Base-by-base conservation (phyloP, 2,888 invertebrate genomes). In the Drosophila anomalata region DNA sequence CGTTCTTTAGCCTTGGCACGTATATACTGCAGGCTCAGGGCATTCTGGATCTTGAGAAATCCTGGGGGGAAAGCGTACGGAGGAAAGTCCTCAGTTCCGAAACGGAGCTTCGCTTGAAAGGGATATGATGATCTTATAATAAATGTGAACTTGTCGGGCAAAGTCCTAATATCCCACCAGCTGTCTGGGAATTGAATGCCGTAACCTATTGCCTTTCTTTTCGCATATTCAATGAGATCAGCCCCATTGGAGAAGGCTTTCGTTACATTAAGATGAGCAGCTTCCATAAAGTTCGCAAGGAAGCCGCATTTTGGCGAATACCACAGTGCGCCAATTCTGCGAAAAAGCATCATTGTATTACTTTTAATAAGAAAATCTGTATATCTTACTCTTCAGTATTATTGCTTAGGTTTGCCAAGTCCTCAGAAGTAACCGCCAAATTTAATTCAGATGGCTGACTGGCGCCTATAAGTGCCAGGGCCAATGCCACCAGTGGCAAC, bases 131-230 rank as follows among this genome's bases (percentile, higher is more conserved):
- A 36, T n/a, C n/a, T n/a, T 36, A 36, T 36, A 6, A 22, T 11
- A 5, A 46, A 33, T 1, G 55, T 22, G 9, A 55, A 33, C 8
- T 24, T 12, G 9, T 55, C 55, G 4, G 55, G 55, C 12, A 44
- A 55, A 7, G 6, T 14, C 2, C 6, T n/a, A 6, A 36, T 36
- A n/a, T 46, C 24, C 0, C 7, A 8, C 44, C 44, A 55, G 31
- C 17, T 24, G 1, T 24, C 24, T n/a, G 33, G 6, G 46, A 55
- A 55, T 24, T 55, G 8, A 14, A 55, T 55, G 6, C 55, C 55
- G n/a, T 7, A 42, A 29, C 14, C 26, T 41, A 24, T 12, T 0
- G 2, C 7, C 1, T 41, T 2, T 1, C 1, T 2, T 7, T 14
- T 36, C 2, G n/a, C 7, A n/a, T n/a, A 17, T 1, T 17, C 20